phyloP scores from a whole-genome alignment of 2,888 invertebrate genomes.

The Trissolcus brochymenae region DNA sequence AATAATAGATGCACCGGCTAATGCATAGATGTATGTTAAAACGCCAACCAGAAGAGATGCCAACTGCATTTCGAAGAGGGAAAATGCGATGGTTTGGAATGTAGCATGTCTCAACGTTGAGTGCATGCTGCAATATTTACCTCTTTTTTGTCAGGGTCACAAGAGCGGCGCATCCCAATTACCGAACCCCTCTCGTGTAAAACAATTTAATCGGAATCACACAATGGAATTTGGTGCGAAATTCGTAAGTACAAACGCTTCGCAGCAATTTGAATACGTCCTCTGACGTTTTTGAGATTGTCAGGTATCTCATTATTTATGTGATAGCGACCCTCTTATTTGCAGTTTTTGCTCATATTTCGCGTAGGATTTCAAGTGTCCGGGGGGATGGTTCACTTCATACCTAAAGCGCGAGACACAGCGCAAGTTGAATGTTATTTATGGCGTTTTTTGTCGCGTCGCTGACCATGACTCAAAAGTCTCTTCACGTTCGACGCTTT shows the following conservation, averaged over 20 bases:
- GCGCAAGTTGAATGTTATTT: slow-evolving; percentile 66
- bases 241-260: slow-evolving; percentile 21
- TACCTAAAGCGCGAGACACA: slow-evolving; percentile 46
- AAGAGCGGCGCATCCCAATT: slow-evolving; percentile 10
- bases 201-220: slow-evolving; percentile 12
- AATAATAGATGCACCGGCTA: slow-evolving; percentile 73
- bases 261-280: slow-evolving; percentile 47
- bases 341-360: slow-evolving; percentile 70
- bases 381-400: slow-evolving; percentile 44
- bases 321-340: slow-evolving; percentile 71
- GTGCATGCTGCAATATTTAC: slow-evolving; percentile 74
- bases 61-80: slow-evolving; percentile 50
- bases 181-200: slow-evolving; percentile 25
- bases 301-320: slow-evolving; percentile 71
- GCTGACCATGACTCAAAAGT: slow-evolving; percentile 57
- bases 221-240: slow-evolving; percentile 2
- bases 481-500: slow-evolving; percentile 47
- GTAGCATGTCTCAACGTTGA: slow-evolving; percentile 68
- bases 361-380: slow-evolving; percentile 62
- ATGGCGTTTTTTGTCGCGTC: slow-evolving; percentile 64
- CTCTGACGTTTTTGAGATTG: slow-evolving; percentile 60
- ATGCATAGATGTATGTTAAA: slow-evolving; percentile 68
- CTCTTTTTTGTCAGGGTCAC: slow-evolving; percentile 44
- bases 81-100: slow-evolving; percentile 56
- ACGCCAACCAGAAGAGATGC: slow-evolving; percentile 46